Evolutionary conservation across 2,113 vertebrate species (phyloP).

Genomic region (Chroicocephalus ridibundus): DNA sequence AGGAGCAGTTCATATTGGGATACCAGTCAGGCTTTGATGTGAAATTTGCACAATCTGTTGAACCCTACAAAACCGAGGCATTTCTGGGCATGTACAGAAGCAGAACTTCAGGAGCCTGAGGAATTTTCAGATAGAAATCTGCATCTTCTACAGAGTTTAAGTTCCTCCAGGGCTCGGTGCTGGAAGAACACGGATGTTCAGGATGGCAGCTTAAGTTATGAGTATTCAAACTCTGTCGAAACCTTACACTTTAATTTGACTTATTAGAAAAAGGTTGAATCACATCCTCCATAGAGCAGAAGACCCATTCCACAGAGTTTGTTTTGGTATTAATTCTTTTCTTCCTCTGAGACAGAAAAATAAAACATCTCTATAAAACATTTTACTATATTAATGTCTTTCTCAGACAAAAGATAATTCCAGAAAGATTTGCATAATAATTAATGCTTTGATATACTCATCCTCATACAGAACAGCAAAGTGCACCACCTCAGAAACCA

Average conservation of each 20-base stretch:
- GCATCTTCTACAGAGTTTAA: not conserved
- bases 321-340: not conserved
- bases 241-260: not conserved
- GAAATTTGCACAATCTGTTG: not conserved
- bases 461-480: not conserved
- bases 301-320: not conserved
- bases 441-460: not conserved
- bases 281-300: not conserved
- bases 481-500: not conserved
- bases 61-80: not conserved
- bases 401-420: not conserved
- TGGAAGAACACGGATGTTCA: not conserved
- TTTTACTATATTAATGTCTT: not conserved
- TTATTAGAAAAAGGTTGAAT: not conserved
- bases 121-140: not conserved
- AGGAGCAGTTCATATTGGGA: not conserved
- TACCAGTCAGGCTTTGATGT: not conserved
- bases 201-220: not conserved
- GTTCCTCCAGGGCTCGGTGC: not conserved
- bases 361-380: not conserved
- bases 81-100: not conserved
- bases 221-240: not conserved
- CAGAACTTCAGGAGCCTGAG: not conserved
- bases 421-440: not conserved
- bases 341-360: not conserved